Evolutionary conservation across 2,888 invertebrate species (phyloP), one percentile per base, ranked within the genome.

Genomic region (Baccha elongata): DNA sequence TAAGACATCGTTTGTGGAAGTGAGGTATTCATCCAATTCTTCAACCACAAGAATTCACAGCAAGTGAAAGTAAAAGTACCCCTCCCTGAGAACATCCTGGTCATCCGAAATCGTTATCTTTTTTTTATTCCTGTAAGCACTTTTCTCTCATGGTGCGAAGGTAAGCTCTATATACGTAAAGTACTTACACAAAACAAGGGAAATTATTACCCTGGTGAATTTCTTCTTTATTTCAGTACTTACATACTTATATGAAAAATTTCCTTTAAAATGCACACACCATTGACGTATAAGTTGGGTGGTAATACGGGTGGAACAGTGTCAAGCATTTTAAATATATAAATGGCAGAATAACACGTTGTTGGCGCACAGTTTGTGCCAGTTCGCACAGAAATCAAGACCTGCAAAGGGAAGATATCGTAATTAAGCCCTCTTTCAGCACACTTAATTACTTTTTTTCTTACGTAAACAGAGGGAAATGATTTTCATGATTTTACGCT

Each of bases 371-470:
- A 29, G 1, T 11, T 42, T 26, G 15, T 15, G 29, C 23, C 40
- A 35, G 15, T 44, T 21, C 21, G 15, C 46, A 35, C 62, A 64
- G 32, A 29, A 64, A 65, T 58, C 69, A 37, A 55, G 52, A 44
- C 65, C 40, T 62, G 10, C 35, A 8, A 26, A 21, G 71, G 85
- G 85, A 87, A 87, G 86, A 87, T 87, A 87, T 86, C 87, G 87
- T 88, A 88, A 88, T 89, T 87, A 88, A 88, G 86, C 85, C 87
- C 86, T 86, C 88, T 86, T 88, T 86, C 86, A 85, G 87, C 86
- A 86, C 85, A 87, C 84, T 87, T 87, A 88, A 88, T 88, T 88
- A 87, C 87, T 88, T 88, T 88, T 88, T 87, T 88, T 88, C 88
- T 87, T 88, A 87, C 87, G 87, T 87, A 87, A 87, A 84, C 86